phyloP scores from a whole-genome alignment of 1,140 invertebrate genomes.

The Sitobion miscanthi region DNA sequence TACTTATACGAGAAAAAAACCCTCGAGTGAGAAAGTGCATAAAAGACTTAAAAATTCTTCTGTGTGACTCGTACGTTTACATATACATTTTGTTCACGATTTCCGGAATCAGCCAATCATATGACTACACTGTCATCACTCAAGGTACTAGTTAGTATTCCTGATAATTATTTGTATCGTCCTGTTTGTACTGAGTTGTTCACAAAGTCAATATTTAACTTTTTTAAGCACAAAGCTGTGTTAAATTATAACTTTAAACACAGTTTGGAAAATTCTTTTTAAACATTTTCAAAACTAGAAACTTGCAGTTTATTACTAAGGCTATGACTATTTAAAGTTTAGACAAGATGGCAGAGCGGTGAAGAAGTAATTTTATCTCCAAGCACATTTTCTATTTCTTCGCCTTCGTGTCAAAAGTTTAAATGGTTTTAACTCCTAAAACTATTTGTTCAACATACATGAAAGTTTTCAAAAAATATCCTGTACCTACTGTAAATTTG shows the following conservation, averaged over 20 bases:
- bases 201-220: not conserved
- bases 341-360: not conserved
- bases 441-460: not conserved
- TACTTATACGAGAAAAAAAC: not conserved
- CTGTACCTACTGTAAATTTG: not conserved
- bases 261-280: not conserved
- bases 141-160: not conserved
- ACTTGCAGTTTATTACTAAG: not conserved
- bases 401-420: not conserved
- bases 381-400: constrained; percentile 24
- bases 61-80: not conserved
- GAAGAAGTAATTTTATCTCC: not conserved
- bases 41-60: not conserved
- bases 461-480: not conserved
- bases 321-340: not conserved
- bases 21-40: not conserved
- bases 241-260: not conserved
- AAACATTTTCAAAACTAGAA: not conserved
- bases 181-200: not conserved
- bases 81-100: not conserved
- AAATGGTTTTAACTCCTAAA: not conserved
- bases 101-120: not conserved
- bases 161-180: not conserved
- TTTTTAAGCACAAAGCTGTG: not conserved
- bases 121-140: not conserved